Evolutionary conservation across 2,113 vertebrate species (phyloP), one percentile per base, ranked within the genome.

Genomic region (Aldabrachelys gigantea): DNA sequence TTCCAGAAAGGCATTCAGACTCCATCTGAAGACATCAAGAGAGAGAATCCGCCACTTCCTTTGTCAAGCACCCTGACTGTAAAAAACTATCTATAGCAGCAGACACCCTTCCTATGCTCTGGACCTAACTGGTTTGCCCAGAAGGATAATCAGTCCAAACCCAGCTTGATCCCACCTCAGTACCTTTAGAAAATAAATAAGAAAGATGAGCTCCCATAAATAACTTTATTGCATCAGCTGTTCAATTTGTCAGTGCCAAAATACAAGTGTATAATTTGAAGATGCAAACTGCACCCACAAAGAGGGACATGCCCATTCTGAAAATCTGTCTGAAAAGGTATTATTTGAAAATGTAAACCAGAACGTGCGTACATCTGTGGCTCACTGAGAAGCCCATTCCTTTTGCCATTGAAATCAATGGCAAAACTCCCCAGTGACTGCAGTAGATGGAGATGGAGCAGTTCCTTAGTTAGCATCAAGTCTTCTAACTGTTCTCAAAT

Each of bases 391-490:
- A 80, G 16, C 6, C 3, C 21, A 76, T 13, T 41, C 49, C 52
- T 17, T 5, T 0, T 0, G 80, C 17, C 49, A 81, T 17, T 17
- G 16, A 82, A 82, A 82, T 16, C 25, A 29, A 53, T 10, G 38
- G 38, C 3, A 3, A 90, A 5, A 1, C n/a, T 83, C 56, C 16
- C 13, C 47, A 78, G 44, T 49, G 38, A 78, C 0, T 1, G 35
- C 50, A 49, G 50, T 52, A 44, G 17, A 53, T 53, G 53, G 47
- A 94, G 80, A 31, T 49, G n/a, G n/a, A 13, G 35, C 65, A 38
- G 24, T 47, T 76, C 80, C 14, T 6, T 35, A 44, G 14, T 25
- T 5, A 9, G 11, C 79, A 82, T 75, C 57, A 57, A 1, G 0
- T 25, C 12, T 49, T 47, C 62, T 78, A 14, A 76, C 7, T 65